Conservation (phyloP, 2,888 invertebrate species). For the Psylliodes chrysocephalus region DNA sequence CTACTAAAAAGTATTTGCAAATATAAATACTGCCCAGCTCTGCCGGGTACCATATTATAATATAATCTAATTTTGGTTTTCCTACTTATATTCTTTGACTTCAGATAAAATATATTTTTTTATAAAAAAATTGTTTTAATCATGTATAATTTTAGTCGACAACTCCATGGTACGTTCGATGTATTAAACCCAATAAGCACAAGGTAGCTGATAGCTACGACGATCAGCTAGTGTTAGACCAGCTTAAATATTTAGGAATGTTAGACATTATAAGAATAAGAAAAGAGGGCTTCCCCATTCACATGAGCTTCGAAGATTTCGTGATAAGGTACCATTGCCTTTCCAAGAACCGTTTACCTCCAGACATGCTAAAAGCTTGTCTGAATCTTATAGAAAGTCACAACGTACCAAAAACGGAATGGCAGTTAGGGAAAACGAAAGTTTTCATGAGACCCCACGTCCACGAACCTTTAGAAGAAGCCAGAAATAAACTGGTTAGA, state of each 20-base stretch:
- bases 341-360: conserved; percentile 65
- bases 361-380: conserved; percentile 63
- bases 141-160: conserved; percentile 66
- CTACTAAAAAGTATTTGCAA: too few relatives aligned
- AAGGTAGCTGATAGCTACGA: conserved; percentile 85
- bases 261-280: conserved; percentile 91
- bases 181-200: conserved; percentile 90
- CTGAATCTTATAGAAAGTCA: conserved; percentile 71
- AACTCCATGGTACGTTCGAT: conserved; percentile 92
- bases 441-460: conserved; percentile 85
- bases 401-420: conserved; percentile 78
- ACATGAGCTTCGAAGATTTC: conserved; percentile 82
- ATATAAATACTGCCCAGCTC: too few relatives aligned
- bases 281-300: conserved; percentile 90
- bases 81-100: too few relatives aligned
- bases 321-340: conserved; percentile 81
- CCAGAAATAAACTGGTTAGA: conserved; percentile 75
- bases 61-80: too few relatives aligned
- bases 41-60: too few relatives aligned
- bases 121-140: neutral
- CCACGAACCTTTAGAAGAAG: conserved; percentile 86
- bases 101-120: neutral
- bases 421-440: conserved; percentile 90
- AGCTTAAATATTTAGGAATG: conserved; percentile 91
- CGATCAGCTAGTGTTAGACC: conserved; percentile 83